Conservation (phyloP, 1,140 invertebrate genomes). For the Camponotus floridanus region DNA sequence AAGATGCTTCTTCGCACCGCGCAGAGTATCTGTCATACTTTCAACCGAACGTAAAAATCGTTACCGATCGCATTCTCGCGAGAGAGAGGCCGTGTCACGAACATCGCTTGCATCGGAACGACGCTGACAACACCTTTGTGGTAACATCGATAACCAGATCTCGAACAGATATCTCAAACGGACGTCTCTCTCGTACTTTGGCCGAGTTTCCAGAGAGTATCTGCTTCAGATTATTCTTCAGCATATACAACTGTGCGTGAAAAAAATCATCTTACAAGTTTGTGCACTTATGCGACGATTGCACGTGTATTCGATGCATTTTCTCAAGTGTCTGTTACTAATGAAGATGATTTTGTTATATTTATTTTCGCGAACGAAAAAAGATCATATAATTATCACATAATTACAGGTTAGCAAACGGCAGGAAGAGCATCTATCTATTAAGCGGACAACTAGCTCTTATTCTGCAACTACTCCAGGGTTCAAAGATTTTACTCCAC, state of each 20-base stretch:
- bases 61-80: constrained; percentile 12
- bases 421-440: constrained; percentile 29
- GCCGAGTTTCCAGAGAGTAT: background rate
- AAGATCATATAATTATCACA: background rate
- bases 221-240: background rate
- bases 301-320: background rate
- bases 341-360: background rate
- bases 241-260: background rate
- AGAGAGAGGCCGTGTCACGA: too few species aligned
- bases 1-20: constrained; percentile 49
- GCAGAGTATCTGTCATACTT: constrained; percentile 64
- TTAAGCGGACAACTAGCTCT: constrained; percentile 32
- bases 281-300: background rate
- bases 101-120: background rate
- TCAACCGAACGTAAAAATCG: constrained; percentile 69
- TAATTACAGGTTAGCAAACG: background rate
- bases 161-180: background rate
- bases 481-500: constrained; percentile 35
- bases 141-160: background rate
- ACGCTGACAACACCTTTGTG: constrained; percentile 18
- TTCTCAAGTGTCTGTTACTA: background rate
- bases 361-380: background rate
- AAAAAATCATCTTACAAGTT: background rate
- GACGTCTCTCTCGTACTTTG: background rate
- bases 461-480: constrained; percentile 44